Evolutionary conservation across 2,797 vertebrate species (phyloP).

Genomic region (Muraenolepis orangiensis): DNA sequence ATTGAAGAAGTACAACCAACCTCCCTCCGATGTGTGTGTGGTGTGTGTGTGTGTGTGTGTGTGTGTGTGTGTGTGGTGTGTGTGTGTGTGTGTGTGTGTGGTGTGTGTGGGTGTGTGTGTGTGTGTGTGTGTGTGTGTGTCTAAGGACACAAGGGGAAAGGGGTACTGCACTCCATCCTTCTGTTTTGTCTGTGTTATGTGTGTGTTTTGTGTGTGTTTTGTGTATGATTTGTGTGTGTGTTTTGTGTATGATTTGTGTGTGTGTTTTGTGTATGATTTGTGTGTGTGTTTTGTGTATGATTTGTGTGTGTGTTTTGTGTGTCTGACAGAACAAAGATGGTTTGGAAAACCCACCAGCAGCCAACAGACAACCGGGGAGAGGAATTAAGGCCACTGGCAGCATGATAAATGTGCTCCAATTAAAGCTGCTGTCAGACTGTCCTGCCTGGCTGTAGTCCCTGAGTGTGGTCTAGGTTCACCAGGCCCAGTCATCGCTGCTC

Average conservation of each 20-base stretch:
- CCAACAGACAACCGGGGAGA: slow-evolving; percentile 6
- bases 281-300: neutral
- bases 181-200: neutral
- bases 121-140: no score
- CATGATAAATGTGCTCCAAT: neutral
- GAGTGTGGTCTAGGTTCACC: neutral
- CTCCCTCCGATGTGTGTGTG: neutral
- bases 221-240: no score
- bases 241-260: no score
- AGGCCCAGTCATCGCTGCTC: neutral
- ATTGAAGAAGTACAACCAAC: neutral
- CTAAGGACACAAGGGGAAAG: neutral
- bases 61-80: neutral
- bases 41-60: no score
- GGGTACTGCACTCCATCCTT: neutral
- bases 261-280: neutral
- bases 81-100: neutral
- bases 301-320: no score
- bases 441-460: neutral
- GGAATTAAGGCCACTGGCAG: neutral
- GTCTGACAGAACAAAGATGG: neutral
- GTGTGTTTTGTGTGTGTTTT: no score
- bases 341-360: neutral
- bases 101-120: no score
- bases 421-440: neutral